Evolutionary conservation across 2,113 vertebrate genomes (phyloP).

Genomic region (Clarias gariepinus): DNA sequence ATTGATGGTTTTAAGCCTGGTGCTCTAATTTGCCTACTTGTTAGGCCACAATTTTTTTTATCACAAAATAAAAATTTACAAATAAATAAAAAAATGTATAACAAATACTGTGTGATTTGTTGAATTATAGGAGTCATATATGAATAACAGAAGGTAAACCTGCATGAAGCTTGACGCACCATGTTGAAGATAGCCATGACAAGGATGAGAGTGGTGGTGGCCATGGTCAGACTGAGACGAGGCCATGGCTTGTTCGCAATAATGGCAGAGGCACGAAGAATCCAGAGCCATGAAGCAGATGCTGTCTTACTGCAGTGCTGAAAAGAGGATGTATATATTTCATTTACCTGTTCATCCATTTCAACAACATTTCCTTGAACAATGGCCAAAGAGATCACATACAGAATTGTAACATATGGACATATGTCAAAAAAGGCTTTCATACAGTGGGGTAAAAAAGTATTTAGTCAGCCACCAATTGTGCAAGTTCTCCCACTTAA

Average conservation of each 20-base stretch:
- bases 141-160: not conserved
- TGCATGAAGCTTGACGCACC: slow-evolving; percentile 70
- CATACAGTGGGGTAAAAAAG: too few species aligned
- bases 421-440: too few species aligned
- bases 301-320: slow-evolving; percentile 92
- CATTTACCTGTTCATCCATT: too few species aligned
- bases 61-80: not conserved
- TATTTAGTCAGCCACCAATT: too few species aligned
- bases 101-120: not conserved
- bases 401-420: too few species aligned
- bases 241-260: slow-evolving; percentile 93
- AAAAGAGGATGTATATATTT: slow-evolving; percentile 15
- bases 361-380: too few species aligned
- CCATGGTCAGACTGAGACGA: slow-evolving; percentile 87
- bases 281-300: slow-evolving; percentile 84
- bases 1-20: too few species aligned
- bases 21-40: too few species aligned
- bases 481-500: too few species aligned
- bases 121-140: not conserved
- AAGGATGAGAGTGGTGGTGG: slow-evolving; percentile 88
- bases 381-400: too few species aligned
- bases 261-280: slow-evolving; percentile 89
- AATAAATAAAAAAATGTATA: not conserved
- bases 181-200: slow-evolving; percentile 97
- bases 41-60: not conserved